Evolutionary conservation across 2,113 vertebrate genomes (phyloP), one percentile per base, ranked within the genome.

Genomic region (Rhizomys pruinosus): DNA sequence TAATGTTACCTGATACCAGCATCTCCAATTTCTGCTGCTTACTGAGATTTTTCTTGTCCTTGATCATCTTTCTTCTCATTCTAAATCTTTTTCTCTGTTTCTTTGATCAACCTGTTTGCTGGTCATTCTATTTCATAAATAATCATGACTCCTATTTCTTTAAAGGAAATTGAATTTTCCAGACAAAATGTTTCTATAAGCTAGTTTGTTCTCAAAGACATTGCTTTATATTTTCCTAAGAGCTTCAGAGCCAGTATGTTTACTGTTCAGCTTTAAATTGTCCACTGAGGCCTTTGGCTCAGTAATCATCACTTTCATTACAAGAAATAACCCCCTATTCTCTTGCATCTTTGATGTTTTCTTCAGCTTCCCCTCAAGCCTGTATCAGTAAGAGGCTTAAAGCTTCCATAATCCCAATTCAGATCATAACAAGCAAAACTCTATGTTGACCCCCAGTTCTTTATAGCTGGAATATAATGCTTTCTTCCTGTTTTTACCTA

Each of bases 151-250:
- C 52, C 3, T 64, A 34, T 68, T 23, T 78, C 64, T 81, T 47
- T 69, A 73, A 74, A 79, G 79, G 57, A 91, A 94, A 66, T 3
- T 17, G 19, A 91, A 74, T 13, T 29, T 88, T 29, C 29, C 5
- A 34, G 47, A 64, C 42, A 76, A 79, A 39, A 71, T 27, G 3
- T 39, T 59, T 74, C 80, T 47, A 59, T 63, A 63, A 81, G 64
- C 15, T 22, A 34, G 7, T 73, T 66, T 59, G 13, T 76, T 87
- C 73, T 74, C 63, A 68, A 34, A 66, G 32, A 1, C 3, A 12
- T 85, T 79, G 29, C 44, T 92, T 16, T 7, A 16, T 47, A 1
- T 9, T 79, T 61, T 34, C 27, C 76, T 23, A 69, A 89, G n/a
- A 94, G 64, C 32, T 19, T 78, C 55, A 55, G 74, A 55, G 64